These are phyloP conservation scores for Chromobotia macracanthus DNA, from an alignment of 2,797 vertebrate species.

Conservation along the genomic window DNA sequence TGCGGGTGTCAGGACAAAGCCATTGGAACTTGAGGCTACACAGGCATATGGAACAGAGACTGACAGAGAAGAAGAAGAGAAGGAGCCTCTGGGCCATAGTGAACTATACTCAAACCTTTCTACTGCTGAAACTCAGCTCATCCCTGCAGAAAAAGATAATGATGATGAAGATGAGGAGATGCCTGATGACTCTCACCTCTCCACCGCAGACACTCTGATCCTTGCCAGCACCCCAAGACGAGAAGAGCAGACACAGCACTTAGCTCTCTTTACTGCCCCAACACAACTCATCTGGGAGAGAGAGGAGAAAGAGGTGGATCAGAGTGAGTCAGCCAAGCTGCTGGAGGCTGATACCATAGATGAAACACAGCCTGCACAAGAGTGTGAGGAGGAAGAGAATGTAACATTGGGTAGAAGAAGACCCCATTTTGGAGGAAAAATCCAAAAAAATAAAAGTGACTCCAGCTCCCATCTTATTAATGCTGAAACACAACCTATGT, in stretches of 20 bases:
- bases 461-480: background rate
- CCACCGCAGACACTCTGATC: constrained; percentile 59
- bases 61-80: constrained; percentile 49
- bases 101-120: constrained; percentile 11
- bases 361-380: background rate
- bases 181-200: constrained; percentile 52
- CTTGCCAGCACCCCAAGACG: constrained; percentile 53
- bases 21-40: constrained; percentile 67
- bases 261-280: constrained; percentile 18
- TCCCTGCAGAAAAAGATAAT: background rate
- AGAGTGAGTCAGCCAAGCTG: constrained; percentile 24
- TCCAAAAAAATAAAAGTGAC: constrained; percentile 24
- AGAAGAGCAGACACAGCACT: constrained; percentile 41
- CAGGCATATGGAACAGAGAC: constrained; percentile 66
- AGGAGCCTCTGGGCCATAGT: constrained; percentile 12
- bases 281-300: constrained; percentile 34
- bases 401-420: background rate
- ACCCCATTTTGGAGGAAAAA: background rate
- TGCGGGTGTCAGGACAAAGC: constrained; percentile 39
- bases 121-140: constrained; percentile 59
- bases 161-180: background rate
- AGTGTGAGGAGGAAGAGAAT: background rate
- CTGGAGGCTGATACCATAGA: background rate
- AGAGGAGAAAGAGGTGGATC: constrained; percentile 22
- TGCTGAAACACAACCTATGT: constrained; percentile 46